Percentiles rank a stretch among this genome's conserved stretches.
Conservation (phyloP, 2,113 vertebrate genomes). For the Barnardius zonarius region DNA sequence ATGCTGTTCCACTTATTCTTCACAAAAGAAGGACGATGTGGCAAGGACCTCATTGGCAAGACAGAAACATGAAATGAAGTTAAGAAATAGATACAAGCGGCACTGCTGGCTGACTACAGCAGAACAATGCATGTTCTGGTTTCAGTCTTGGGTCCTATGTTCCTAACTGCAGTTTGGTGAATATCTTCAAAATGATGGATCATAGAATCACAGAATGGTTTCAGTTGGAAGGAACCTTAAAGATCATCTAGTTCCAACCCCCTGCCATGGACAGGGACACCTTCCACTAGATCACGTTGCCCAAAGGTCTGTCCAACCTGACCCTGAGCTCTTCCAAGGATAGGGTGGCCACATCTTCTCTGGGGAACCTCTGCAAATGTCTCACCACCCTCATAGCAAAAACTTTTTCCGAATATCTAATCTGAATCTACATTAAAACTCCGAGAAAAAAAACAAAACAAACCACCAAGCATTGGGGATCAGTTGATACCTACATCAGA, state of each 20-base stretch:
- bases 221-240: background rate
- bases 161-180: background rate
- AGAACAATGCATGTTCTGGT: background rate
- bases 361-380: background rate
- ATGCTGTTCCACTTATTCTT: background rate
- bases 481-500: background rate
- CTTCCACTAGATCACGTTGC: background rate
- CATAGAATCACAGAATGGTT: background rate
- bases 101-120: background rate
- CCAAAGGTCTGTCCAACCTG: background rate
- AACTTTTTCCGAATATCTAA: background rate
- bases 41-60: background rate
- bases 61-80: background rate
- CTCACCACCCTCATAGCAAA: background rate
- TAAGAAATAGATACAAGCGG: background rate
- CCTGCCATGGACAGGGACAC: background rate
- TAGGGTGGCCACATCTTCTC: background rate
- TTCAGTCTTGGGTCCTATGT: background rate
- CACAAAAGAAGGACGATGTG: background rate
- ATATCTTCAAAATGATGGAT: background rate
- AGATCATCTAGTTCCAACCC: background rate
- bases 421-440: background rate
- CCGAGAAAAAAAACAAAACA: background rate
- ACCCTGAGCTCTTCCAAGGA: background rate
- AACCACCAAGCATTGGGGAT: background rate